These are phyloP conservation scores for Xiphophorus maculatus DNA, from an alignment of 2,113 vertebrate genomes.

Conservation along the genomic window DNA sequence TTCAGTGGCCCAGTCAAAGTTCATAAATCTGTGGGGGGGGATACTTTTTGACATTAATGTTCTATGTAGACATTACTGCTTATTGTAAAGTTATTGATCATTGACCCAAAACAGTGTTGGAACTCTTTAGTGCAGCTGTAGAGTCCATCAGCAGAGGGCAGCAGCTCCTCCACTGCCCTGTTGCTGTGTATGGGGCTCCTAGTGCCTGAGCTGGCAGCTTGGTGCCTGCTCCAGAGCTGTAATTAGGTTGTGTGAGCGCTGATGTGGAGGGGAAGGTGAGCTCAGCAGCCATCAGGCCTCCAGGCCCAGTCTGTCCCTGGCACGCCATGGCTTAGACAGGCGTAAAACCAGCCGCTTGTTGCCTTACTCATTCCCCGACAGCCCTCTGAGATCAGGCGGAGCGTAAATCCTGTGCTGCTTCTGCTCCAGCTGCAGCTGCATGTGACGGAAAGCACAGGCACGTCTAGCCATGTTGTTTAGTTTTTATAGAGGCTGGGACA, in stretches of 20 bases:
- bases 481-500: slow-evolving; percentile 41
- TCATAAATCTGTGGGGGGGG: neutral
- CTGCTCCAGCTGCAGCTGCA: slow-evolving; percentile 55
- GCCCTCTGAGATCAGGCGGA: slow-evolving; percentile 6
- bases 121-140: neutral
- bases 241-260: slow-evolving; percentile 29
- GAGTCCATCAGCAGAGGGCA: slow-evolving; percentile 56
- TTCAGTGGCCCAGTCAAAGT: neutral
- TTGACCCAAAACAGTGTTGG: neutral
- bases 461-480: slow-evolving; percentile 47
- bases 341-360: slow-evolving; percentile 35
- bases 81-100: neutral
- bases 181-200: slow-evolving; percentile 8
- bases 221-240: slow-evolving; percentile 13
- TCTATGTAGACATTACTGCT: neutral
- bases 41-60: no score
- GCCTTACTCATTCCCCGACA: slow-evolving; percentile 45
- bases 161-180: neutral
- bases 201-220: neutral
- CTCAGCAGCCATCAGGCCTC: slow-evolving; percentile 32
- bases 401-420: slow-evolving; percentile 38
- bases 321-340: slow-evolving; percentile 62
- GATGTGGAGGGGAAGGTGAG: slow-evolving; percentile 32
- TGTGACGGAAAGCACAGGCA: slow-evolving; percentile 32
- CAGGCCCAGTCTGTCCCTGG: slow-evolving; percentile 41